Conservation (phyloP, 2,797 vertebrate genomes). For the Rhabdophis nuchalis region DNA sequence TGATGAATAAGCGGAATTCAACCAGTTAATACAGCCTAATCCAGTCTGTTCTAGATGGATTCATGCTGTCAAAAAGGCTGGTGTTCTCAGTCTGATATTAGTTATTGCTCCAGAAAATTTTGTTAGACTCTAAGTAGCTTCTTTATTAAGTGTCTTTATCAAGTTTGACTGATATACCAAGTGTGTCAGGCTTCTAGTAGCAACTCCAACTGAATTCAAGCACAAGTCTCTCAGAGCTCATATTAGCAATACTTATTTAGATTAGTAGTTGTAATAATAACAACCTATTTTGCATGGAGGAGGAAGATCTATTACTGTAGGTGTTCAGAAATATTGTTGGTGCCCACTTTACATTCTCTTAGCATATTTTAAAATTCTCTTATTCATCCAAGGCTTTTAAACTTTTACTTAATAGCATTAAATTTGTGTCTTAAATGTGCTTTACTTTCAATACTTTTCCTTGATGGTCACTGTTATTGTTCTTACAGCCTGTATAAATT, state of each 20-base stretch:
- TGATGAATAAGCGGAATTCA: background rate
- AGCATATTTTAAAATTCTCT: background rate
- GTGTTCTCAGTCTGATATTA: background rate
- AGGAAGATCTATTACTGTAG: background rate
- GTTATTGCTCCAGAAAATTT: background rate
- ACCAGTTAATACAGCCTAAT: background rate
- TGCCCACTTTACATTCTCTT: background rate
- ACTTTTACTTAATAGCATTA: background rate
- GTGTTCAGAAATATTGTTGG: background rate
- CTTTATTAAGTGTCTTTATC: background rate
- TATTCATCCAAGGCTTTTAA: background rate
- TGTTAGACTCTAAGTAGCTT: background rate
- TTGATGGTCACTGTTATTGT: background rate
- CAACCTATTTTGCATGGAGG: background rate
- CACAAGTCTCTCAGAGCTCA: background rate
- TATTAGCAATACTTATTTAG: background rate
- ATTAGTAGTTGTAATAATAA: background rate
- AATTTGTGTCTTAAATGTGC: background rate
- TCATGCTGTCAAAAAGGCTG: background rate
- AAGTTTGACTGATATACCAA: background rate
- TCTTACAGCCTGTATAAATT: background rate
- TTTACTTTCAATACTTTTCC: background rate
- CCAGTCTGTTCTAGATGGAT: background rate
- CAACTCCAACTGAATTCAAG: background rate
- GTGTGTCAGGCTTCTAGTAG: background rate